A percentile compares a stretch with the other conserved stretches of the same genome.
Conservation (phyloP, 1,140 invertebrate genomes). For the Bombus sylvicola region DNA sequence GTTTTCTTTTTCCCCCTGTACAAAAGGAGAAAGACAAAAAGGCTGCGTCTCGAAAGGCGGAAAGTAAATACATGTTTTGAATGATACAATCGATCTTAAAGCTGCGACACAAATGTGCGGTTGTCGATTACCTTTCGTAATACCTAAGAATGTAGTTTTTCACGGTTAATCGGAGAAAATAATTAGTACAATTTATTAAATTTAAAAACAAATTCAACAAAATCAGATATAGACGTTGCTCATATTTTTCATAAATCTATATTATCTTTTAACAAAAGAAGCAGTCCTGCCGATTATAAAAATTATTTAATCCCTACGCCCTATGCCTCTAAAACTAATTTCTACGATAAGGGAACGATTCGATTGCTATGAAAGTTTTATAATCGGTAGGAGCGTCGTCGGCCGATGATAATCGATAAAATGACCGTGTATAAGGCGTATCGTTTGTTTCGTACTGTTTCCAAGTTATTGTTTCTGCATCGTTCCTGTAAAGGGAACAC, state of each 20-base stretch:
- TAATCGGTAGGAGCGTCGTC: neutral
- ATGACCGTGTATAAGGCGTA: constrained; percentile 10
- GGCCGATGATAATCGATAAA: constrained; percentile 15
- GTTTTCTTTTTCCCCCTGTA: neutral
- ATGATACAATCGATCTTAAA: constrained; percentile 29
- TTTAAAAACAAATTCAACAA: neutral
- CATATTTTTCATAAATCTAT: neutral
- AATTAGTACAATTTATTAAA: neutral
- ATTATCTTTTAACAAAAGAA: neutral
- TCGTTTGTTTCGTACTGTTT: constrained; percentile 33
- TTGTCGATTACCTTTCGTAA: constrained; percentile 23
- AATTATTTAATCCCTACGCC: neutral
- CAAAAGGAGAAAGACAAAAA: constrained; percentile 28
- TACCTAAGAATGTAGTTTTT: neutral
- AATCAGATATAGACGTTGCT: neutral
- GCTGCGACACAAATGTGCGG: constrained; percentile 43
- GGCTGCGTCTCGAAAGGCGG: neutral
- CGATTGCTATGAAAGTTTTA: constrained; percentile 16
- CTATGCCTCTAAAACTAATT: neutral
- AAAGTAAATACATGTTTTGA: constrained; percentile 5
- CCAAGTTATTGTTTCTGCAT: constrained; percentile 29
- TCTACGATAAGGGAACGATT: constrained; percentile 3
- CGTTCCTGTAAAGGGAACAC: constrained; percentile 37
- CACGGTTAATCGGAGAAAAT: neutral
- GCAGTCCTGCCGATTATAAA: constrained; percentile 1